Conservation (phyloP, 2,888 invertebrate genomes). For the Herminia tarsipennalis region DNA sequence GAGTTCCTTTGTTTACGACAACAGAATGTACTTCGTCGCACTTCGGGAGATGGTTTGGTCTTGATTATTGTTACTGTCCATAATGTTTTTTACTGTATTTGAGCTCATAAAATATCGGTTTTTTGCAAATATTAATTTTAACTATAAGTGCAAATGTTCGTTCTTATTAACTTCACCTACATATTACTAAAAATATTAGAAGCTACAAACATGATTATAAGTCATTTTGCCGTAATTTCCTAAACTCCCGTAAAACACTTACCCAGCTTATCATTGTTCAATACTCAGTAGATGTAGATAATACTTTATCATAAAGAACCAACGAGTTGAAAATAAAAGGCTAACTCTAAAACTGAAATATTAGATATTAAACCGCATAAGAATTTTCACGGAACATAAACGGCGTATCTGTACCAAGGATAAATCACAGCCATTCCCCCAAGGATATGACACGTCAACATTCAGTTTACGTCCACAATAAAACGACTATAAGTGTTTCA, state of each 20-base stretch:
- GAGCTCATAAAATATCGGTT: too few relatives aligned
- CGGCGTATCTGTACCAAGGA: conserved; percentile 28
- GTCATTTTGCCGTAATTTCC: too few relatives aligned
- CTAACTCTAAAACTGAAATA: conserved; percentile 9
- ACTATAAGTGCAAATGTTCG: too few relatives aligned
- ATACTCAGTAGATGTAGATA: too few relatives aligned
- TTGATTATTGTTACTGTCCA: too few relatives aligned
- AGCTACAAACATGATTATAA: too few relatives aligned
- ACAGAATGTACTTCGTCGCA: not conserved
- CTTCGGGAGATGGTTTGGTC: too few relatives aligned
- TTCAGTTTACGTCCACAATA: conserved; percentile 62
- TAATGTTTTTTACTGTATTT: not conserved
- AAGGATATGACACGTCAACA: conserved; percentile 53
- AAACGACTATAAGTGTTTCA: conserved; percentile 80
- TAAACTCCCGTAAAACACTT: too few relatives aligned
- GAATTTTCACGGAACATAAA: conserved; percentile 30
- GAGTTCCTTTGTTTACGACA: not conserved
- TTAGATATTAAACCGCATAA: conserved; percentile 9
- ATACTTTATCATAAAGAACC: not conserved
- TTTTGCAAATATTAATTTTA: too few relatives aligned
- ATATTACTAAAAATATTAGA: too few relatives aligned
- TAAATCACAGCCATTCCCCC: conserved; percentile 44
- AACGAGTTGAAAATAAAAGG: not conserved
- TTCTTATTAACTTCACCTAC: too few relatives aligned
- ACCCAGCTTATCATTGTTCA: too few relatives aligned